Evolutionary conservation across 2,797 vertebrate genomes (phyloP), one percentile per base, ranked within the genome.

Genomic region (Tokudaia muenninki): DNA sequence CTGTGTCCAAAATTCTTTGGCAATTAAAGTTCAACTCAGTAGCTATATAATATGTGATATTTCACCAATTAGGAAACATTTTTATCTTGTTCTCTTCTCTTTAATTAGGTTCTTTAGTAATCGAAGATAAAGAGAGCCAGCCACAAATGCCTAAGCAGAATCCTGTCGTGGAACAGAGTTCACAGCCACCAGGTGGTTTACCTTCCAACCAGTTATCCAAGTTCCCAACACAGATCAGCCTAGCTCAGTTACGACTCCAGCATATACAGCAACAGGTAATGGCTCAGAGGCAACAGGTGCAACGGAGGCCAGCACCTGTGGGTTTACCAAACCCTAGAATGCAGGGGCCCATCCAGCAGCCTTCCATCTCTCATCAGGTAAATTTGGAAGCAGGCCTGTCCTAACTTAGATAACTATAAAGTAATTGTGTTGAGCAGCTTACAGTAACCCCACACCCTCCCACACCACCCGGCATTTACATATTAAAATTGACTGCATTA

Each of bases 191-290:
- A 97, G 98, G 98, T 97, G 98, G 97, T 83, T 98, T 98, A 80
- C 95, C 98, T 93, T 98, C 98, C 96, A 99, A 99, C 98, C 99
- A 99, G 97, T 98, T 99, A 63, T 99, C 99, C 50, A 99, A 99
- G 97, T 99, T 99, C 92, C 99, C 99, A 11, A 99, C 99, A 0
- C 99, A 99, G 98, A 99, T 99, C 97, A 99, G 98, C 98, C 97
- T 99, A 96, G 99, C 99, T 59, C 99, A 99, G 78, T 98, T 99
- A 52, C 98, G 99, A 65, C 98, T 99, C 37, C 99, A 99, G 98
- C 99, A 99, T 96, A 99, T 99, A 98, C 99, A 99, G 98, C 99
- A 99, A 90, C 99, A 99, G 97, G 98, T 99, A 96, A 98, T 99
- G 98, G 99, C 99, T 95, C 99, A 99, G 98, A 98, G 99, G 79